Percentiles rank a stretch among this genome's conserved stretches.
Conservation (phyloP, 2,113 vertebrate genomes). For the Cyanoramphus novaezelandiae region DNA sequence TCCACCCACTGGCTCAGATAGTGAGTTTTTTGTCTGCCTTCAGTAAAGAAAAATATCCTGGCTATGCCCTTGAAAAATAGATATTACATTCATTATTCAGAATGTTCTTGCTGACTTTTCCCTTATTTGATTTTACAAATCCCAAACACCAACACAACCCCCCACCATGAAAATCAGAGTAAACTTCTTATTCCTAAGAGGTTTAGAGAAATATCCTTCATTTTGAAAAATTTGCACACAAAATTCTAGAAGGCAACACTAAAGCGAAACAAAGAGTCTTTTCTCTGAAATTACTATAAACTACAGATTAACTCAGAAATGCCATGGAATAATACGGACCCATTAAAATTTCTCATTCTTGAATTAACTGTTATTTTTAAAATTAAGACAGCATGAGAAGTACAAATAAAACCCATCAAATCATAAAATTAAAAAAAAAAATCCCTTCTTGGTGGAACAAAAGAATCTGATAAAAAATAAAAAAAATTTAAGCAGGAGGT, state of each 20-base stretch:
- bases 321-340: rapidly evolving
- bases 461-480: background rate
- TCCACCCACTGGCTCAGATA: background rate
- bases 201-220: background rate
- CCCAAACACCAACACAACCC: background rate
- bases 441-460: background rate
- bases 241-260: background rate
- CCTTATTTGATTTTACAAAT: background rate
- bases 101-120: background rate
- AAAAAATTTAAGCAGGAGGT: background rate
- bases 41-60: background rate
- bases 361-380: background rate
- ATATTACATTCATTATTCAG: background rate
- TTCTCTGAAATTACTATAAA: background rate
- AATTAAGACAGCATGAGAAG: background rate
- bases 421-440: background rate
- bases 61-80: background rate
- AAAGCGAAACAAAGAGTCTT: background rate
- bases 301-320: background rate
- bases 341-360: background rate
- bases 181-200: background rate
- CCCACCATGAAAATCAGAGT: background rate
- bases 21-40: background rate
- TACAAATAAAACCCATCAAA: background rate
- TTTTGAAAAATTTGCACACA: background rate